Conservation (phyloP, 2,797 vertebrate genomes). For the Megalops cyprinoides region DNA sequence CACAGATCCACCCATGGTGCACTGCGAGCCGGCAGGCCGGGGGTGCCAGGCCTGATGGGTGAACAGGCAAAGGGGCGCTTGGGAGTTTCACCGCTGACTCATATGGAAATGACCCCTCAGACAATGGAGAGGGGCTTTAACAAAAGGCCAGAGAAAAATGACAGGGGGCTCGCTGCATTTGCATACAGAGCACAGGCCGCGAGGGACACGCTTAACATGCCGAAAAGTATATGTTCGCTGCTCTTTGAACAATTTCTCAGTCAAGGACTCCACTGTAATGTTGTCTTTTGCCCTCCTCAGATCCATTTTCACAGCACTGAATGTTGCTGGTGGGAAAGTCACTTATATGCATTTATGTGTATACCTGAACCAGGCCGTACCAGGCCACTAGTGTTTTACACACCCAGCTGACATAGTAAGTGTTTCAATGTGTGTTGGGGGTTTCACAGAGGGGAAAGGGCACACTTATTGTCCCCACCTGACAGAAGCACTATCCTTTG, state of each 20-base stretch:
- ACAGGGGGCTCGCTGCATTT: background rate
- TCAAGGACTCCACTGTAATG: too few species aligned
- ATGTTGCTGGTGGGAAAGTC: background rate
- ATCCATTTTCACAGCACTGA: background rate
- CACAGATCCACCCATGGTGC: slow-evolving; percentile 46
- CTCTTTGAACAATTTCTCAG: too few species aligned
- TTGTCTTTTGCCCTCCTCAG: too few species aligned
- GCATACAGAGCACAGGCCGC: background rate
- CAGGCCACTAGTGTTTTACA: too few species aligned
- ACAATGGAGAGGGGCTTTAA: slow-evolving; percentile 49
- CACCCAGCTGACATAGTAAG: background rate
- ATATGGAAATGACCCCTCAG: slow-evolving; percentile 57
- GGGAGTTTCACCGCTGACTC: slow-evolving; percentile 33
- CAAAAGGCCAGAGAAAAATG: background rate
- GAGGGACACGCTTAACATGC: background rate
- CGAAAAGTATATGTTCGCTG: background rate
- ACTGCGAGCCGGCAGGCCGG: background rate
- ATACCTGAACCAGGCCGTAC: too few species aligned
- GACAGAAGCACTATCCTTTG: background rate
- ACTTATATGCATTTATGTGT: background rate
- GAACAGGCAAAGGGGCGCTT: background rate
- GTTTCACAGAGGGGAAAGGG: background rate
- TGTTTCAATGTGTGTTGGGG: background rate
- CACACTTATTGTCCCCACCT: too few species aligned
- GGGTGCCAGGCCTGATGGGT: background rate